Evolutionary conservation across 2,888 invertebrate genomes (phyloP).

Genomic region (Celastrina argiolus): DNA sequence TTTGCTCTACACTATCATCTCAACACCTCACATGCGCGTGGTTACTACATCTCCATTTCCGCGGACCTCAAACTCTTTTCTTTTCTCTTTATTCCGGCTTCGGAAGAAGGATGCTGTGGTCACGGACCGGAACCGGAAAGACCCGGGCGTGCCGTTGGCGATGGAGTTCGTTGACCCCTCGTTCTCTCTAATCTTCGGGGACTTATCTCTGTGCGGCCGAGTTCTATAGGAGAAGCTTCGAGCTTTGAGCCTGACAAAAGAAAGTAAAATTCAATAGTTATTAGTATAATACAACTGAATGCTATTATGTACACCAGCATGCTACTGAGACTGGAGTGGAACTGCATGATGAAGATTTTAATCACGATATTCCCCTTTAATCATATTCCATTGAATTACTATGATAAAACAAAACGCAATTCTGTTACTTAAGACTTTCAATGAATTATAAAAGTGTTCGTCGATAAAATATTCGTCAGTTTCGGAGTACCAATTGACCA

Average conservation of each 20-base stretch:
- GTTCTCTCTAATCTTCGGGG: slow-evolving; percentile 49
- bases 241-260: slow-evolving; percentile 45
- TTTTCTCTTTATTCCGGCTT: slow-evolving; percentile 47
- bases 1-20: not conserved
- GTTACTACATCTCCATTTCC: slow-evolving; percentile 52
- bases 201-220: slow-evolving; percentile 49
- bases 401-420: no score
- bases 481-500: no score
- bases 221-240: slow-evolving; percentile 61
- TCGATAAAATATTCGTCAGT: no score
- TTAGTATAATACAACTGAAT: no score
- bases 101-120: slow-evolving; percentile 63
- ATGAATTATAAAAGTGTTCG: no score
- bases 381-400: no score
- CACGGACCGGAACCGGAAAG: slow-evolving; percentile 58
- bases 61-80: slow-evolving; percentile 43
- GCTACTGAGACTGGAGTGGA: no score
- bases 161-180: slow-evolving; percentile 44
- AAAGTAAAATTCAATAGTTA: not conserved
- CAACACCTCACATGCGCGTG: slow-evolving; percentile 53
- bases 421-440: no score
- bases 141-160: slow-evolving; percentile 49
- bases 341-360: no score
- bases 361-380: no score
- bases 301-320: no score